These are phyloP conservation scores for Ephydatia muelleri DNA, from an alignment of 37 sponge, comb jelly and placozoan genomes.

Conservation along the genomic window DNA sequence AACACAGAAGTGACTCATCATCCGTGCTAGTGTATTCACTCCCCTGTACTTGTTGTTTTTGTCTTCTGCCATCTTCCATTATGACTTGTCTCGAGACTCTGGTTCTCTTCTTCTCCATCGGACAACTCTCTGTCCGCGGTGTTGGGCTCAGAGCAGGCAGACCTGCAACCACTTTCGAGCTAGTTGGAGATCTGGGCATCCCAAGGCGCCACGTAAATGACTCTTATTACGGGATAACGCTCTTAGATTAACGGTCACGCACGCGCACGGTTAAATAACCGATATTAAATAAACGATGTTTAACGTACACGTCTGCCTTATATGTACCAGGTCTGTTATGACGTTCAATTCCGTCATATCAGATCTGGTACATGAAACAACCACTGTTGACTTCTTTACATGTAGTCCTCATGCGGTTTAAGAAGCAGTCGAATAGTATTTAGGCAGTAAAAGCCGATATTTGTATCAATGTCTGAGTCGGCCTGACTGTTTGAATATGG, in stretches of 20 bases:
- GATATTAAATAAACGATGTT: background rate
- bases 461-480: too few relatives aligned
- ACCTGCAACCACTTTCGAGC: background rate
- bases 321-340: too few relatives aligned
- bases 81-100: constrained; percentile 62
- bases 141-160: background rate
- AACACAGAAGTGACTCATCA: constrained; percentile 2
- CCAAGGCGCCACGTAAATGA: background rate
- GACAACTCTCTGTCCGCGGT: background rate
- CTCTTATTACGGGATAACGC: background rate
- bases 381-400: too few relatives aligned
- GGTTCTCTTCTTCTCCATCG: constrained; percentile 63
- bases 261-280: background rate
- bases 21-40: background rate
- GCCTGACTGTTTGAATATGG: too few relatives aligned
- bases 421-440: too few relatives aligned
- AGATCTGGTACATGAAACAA: too few relatives aligned
- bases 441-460: too few relatives aligned
- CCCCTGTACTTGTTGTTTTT: constrained; percentile 51
- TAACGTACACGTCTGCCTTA: too few relatives aligned
- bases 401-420: too few relatives aligned
- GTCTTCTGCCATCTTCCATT: constrained; percentile 79
- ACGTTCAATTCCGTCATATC: too few relatives aligned
- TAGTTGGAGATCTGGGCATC: background rate
- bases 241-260: background rate